Evolutionary conservation across 2,797 vertebrate species (phyloP).

Genomic region (Acanthurus tractus): DNA sequence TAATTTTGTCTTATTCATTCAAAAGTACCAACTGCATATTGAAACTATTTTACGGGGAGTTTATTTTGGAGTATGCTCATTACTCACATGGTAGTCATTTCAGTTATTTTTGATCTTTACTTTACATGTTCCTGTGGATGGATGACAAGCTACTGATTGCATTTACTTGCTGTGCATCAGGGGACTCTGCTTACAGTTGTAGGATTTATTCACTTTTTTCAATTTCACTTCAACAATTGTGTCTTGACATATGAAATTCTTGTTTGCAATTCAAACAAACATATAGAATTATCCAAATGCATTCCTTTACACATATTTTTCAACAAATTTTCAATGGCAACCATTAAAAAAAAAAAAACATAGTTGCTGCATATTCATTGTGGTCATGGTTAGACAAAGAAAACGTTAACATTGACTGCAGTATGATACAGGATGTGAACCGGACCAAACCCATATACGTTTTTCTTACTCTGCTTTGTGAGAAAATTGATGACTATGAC

Average conservation of each 20-base stretch:
- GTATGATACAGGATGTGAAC: slow-evolving; percentile 23
- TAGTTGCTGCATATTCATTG: background rate
- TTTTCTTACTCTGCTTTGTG: background rate
- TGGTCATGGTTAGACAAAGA: slow-evolving; percentile 11
- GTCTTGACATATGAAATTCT: background rate
- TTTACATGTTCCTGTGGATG: no score
- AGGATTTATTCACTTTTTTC: slow-evolving; percentile 31
- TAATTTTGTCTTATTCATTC: background rate
- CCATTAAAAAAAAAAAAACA: no score
- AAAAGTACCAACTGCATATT: no score
- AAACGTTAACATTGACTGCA: background rate
- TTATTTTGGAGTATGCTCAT: no score
- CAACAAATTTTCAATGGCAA: background rate
- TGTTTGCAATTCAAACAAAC: background rate
- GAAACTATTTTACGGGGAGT: no score
- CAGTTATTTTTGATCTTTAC: no score
- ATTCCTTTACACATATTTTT: background rate
- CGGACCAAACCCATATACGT: background rate
- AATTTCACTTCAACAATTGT: slow-evolving; percentile 37
- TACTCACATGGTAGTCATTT: no score
- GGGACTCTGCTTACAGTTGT: background rate
- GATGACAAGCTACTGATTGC: no score
- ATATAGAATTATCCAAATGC: background rate
- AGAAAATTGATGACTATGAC: background rate
- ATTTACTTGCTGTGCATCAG: no score